These are phyloP conservation scores for Neolamprologus variostigma DNA, from an alignment of 2,113 vertebrate species.

Conservation along the genomic window DNA sequence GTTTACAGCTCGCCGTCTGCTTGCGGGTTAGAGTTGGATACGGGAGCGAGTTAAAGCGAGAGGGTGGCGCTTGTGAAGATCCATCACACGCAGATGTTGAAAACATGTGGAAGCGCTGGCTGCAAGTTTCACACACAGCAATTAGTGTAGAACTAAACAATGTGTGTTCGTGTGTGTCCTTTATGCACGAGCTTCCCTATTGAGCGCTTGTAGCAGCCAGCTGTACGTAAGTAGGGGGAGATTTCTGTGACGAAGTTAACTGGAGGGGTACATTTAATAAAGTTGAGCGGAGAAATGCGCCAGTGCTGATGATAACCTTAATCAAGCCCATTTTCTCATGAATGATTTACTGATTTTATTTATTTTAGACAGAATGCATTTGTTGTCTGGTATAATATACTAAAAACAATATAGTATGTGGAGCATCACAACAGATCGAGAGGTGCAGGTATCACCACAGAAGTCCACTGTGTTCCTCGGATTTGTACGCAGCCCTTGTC, in stretches of 20 bases:
- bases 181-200: background rate
- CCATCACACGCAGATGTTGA: conserved; percentile 1
- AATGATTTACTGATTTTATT: background rate
- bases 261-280: background rate
- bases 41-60: background rate
- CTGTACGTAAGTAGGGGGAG: background rate
- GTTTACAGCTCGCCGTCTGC: background rate
- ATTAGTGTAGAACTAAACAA: conserved; percentile 13
- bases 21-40: background rate
- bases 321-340: background rate
- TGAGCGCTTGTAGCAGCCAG: background rate
- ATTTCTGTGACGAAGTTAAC: background rate
- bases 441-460: background rate
- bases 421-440: background rate
- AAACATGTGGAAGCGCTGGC: conserved; percentile 1
- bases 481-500: background rate
- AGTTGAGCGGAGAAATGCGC: background rate
- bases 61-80: background rate
- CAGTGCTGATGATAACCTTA: background rate
- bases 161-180: background rate
- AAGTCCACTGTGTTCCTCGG: background rate
- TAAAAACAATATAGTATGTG: background rate
- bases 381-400: conserved; percentile 8
- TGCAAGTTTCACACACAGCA: conserved; percentile 8
- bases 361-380: background rate